Evolutionary conservation across 2,888 invertebrate genomes (phyloP).

Genomic region (Synergus umbraculus): DNA sequence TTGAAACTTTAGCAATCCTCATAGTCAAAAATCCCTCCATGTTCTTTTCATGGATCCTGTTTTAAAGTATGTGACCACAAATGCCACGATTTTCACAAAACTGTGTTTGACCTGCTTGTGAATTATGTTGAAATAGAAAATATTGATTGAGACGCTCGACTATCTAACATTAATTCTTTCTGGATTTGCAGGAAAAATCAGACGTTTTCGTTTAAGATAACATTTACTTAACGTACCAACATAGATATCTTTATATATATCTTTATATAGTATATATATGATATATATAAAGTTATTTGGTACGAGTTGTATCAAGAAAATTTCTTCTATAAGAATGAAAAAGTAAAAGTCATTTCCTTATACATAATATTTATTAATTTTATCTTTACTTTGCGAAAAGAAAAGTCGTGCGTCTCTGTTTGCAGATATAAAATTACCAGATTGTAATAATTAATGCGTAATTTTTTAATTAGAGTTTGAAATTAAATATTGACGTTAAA

Average conservation of each 20-base stretch:
- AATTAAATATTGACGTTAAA: background rate
- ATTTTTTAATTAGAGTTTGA: background rate
- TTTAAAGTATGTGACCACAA: conserved; percentile 18
- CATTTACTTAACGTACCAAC: background rate
- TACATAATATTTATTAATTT: background rate
- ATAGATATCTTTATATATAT: no score
- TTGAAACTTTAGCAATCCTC: background rate
- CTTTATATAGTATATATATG: no score
- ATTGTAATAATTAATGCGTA: conserved; percentile 1
- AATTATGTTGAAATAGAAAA: background rate
- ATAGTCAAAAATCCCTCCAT: background rate
- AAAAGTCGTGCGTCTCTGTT: background rate
- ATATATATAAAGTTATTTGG: no score
- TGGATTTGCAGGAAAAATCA: conserved; percentile 1
- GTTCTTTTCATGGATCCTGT: background rate
- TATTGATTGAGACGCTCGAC: background rate
- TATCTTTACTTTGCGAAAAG: background rate
- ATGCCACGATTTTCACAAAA: background rate
- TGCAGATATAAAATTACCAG: background rate
- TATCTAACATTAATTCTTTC: background rate
- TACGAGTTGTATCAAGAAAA: background rate
- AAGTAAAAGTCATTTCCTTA: background rate
- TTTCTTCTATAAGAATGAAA: no score
- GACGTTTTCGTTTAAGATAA: conserved; percentile 17
- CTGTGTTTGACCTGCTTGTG: background rate